A percentile compares a stretch with the other conserved stretches of the same genome.
Evolutionary conservation across 2,113 vertebrate species (phyloP).

Genomic region (Macquaria australasica): DNA sequence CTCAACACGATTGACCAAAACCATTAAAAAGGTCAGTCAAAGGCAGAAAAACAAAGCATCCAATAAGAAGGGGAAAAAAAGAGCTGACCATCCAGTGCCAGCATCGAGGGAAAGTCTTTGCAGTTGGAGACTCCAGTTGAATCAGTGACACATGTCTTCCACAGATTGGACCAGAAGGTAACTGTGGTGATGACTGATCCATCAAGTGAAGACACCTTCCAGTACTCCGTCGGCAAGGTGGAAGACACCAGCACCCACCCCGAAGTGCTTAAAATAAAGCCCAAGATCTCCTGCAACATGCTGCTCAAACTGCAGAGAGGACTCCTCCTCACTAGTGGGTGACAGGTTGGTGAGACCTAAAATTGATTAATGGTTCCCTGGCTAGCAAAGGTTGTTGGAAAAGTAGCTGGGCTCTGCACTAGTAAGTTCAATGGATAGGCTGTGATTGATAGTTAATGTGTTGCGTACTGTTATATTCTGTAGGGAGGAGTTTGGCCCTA

Average conservation of each 20-base stretch:
- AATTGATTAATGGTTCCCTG: constrained; percentile 28
- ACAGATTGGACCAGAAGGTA: constrained; percentile 94
- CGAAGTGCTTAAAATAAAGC: constrained; percentile 87
- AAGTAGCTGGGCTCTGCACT: constrained; percentile 29
- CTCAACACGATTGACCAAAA: background rate
- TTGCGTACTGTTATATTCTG: constrained; percentile 72
- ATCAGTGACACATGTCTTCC: constrained; percentile 96
- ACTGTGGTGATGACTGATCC: constrained; percentile 97
- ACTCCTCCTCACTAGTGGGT: constrained; percentile 9
- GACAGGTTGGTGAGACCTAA: constrained; percentile 1
- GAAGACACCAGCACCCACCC: constrained; percentile 94
- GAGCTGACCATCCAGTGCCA: constrained; percentile 94
- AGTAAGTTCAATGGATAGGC: constrained; percentile 55
- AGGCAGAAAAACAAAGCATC: background rate
- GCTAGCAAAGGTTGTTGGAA: constrained; percentile 21
- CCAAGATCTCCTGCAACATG: constrained; percentile 90
- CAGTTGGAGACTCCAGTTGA: constrained; percentile 96
- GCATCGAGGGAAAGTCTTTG: constrained; percentile 95
- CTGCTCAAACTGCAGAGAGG: constrained; percentile 76
- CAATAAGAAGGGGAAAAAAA: constrained; percentile 11
- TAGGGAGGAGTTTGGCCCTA: constrained; percentile 76
- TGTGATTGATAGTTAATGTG: constrained; percentile 80
- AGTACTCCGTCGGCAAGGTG: constrained; percentile 94
- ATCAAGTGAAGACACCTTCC: constrained; percentile 94
- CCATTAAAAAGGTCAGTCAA: background rate